Percentiles rank a stretch among this genome's conserved stretches.
These are phyloP conservation scores for Neotoma lepida DNA, from an alignment of 2,113 vertebrate genomes.

Conservation along the genomic window DNA sequence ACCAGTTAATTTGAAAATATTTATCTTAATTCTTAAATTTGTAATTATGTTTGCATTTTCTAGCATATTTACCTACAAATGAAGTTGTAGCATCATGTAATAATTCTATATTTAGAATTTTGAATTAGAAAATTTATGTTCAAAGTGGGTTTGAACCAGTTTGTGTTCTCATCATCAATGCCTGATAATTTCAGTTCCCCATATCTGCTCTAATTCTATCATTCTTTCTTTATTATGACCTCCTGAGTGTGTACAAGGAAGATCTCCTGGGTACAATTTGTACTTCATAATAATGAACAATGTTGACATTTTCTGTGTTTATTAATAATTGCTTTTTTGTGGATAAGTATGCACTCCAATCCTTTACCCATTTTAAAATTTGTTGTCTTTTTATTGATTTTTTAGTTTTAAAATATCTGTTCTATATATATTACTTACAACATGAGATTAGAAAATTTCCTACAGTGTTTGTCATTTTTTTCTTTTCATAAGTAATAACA, in stretches of 20 bases:
- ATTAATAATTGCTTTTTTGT: neutral
- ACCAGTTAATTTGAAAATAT: neutral
- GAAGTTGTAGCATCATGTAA: neutral
- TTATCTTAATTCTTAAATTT: neutral
- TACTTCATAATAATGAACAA: neutral
- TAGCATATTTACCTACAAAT: neutral
- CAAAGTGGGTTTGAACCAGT: neutral
- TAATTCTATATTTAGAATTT: neutral
- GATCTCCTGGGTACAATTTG: neutral
- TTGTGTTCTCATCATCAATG: neutral
- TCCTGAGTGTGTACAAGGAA: neutral
- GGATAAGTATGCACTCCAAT: neutral
- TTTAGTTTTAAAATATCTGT: neutral
- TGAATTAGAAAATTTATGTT: neutral
- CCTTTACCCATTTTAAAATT: neutral
- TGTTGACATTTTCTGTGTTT: no score
- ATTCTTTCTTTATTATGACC: neutral
- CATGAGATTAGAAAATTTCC: no score
- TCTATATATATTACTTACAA: neutral
- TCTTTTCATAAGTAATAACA: neutral
- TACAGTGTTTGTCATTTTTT: neutral
- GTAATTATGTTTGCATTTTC: neutral
- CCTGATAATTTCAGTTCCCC: neutral
- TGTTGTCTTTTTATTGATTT: neutral
- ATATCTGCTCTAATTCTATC: neutral